These are phyloP conservation scores for Sisor rabdophorus DNA, from an alignment of 2,113 vertebrate genomes.

Conservation along the genomic window DNA sequence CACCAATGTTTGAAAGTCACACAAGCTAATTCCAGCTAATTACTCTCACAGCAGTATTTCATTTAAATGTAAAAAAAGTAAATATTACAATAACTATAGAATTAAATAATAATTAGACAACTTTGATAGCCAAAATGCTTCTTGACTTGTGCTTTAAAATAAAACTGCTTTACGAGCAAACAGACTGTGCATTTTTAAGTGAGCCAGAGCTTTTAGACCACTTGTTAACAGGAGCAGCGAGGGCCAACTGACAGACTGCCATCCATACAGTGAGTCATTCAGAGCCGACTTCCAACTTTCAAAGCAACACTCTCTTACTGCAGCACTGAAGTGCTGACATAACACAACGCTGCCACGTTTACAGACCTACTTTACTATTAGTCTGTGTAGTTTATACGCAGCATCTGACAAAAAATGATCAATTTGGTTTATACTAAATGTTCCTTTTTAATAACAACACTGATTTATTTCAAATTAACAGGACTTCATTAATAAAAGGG, in stretches of 20 bases:
- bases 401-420: slow-evolving; percentile 22
- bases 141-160: slow-evolving; percentile 1
- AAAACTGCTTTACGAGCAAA: not conserved
- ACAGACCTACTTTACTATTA: slow-evolving; percentile 10
- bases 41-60: not conserved
- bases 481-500: too few species aligned
- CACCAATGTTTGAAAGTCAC: slow-evolving; percentile 23
- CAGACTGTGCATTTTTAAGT: slow-evolving; percentile 5
- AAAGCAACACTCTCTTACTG: not conserved
- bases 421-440: too few species aligned
- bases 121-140: not conserved
- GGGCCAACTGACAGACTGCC: slow-evolving; percentile 10
- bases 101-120: too few species aligned
- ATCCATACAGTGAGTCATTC: slow-evolving; percentile 35
- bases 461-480: too few species aligned
- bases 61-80: too few species aligned
- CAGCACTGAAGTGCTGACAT: not conserved
- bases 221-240: slow-evolving; percentile 17
- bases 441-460: too few species aligned
- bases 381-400: slow-evolving; percentile 1
- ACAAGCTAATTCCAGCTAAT: slow-evolving; percentile 15
- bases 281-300: slow-evolving; percentile 24
- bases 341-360: slow-evolving; percentile 36
- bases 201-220: not conserved
- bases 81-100: too few species aligned